These are phyloP conservation scores for Delia radicum DNA, from an alignment of 1,140 invertebrate genomes.

Conservation along the genomic window DNA sequence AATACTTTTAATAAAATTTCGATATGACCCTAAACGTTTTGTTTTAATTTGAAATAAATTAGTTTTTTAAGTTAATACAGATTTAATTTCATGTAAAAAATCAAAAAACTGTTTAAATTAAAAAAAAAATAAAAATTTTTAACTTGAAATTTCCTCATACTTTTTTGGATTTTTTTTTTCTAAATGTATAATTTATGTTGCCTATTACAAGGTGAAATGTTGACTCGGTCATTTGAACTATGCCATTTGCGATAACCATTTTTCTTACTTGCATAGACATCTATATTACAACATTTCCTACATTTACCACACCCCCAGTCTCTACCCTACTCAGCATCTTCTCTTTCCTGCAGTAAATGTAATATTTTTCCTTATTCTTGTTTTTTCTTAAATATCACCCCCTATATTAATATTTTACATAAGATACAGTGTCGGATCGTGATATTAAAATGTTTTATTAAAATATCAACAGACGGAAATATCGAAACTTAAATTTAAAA, in stretches of 20 bases:
- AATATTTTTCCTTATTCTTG: background rate
- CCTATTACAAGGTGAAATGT: constrained; percentile 13
- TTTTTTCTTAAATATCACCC: background rate
- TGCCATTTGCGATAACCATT: constrained; percentile 36
- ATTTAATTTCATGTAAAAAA: background rate
- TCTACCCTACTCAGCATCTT: too few species aligned
- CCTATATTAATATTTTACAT: background rate
- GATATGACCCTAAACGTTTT: too few species aligned
- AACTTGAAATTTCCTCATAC: background rate
- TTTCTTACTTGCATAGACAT: background rate
- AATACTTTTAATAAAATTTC: too few species aligned
- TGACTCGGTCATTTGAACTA: constrained; percentile 50
- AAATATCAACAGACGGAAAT: too few species aligned
- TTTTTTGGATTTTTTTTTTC: background rate
- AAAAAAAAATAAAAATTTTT: background rate
- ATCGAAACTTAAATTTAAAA: too few species aligned
- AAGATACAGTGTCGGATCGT: background rate
- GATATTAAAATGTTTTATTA: too few species aligned
- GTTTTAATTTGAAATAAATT: too few species aligned
- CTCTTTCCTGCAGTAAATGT: background rate
- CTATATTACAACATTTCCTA: too few species aligned
- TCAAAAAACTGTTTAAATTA: background rate
- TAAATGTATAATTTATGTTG: background rate
- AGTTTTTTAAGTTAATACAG: too few species aligned
- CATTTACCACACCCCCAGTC: too few species aligned